phyloP scores from a whole-genome alignment of 2,888 invertebrate species.

The Stenichneumon culpator region DNA sequence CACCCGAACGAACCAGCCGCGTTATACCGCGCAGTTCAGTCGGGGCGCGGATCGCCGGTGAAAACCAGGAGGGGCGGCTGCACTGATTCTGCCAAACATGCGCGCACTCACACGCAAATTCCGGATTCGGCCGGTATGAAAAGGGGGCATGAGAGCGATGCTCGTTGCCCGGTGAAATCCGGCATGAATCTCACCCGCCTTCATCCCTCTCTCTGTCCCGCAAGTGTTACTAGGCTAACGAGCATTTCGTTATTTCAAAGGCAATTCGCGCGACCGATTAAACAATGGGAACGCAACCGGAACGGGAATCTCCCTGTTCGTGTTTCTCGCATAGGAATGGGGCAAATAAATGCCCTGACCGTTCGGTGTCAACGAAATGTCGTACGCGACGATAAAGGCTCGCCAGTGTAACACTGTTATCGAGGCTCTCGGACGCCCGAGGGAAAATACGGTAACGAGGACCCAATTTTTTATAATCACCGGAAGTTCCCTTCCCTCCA shows the following conservation, averaged over 20 bases:
- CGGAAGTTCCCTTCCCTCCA: neutral
- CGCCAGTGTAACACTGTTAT: neutral
- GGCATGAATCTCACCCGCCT: neutral
- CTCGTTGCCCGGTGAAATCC: slow-evolving; percentile 58
- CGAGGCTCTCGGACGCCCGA: neutral
- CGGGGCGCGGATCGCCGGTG: neutral
- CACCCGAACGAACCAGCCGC: neutral
- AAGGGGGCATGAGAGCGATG: slow-evolving; percentile 34
- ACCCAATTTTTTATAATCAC: neutral
- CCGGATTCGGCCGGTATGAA: slow-evolving; percentile 11
- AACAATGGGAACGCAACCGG: slow-evolving; percentile 69
- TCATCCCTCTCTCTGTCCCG: slow-evolving; percentile 18
- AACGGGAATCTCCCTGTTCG: slow-evolving; percentile 3
- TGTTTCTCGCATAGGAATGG: neutral
- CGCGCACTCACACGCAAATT: neutral
- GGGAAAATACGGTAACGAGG: neutral
- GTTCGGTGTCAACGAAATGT: slow-evolving; percentile 66
- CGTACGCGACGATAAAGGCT: slow-evolving; percentile 15
- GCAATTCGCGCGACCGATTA: slow-evolving; percentile 75
- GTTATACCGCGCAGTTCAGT: neutral
- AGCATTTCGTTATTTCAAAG: slow-evolving; percentile 75
- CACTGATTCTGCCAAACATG: neutral
- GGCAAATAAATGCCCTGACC: slow-evolving; percentile 15
- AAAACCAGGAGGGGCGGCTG: neutral
- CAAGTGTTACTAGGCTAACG: slow-evolving; percentile 73